Conservation (phyloP, 2,113 vertebrate genomes). For the Scatophagus argus region DNA sequence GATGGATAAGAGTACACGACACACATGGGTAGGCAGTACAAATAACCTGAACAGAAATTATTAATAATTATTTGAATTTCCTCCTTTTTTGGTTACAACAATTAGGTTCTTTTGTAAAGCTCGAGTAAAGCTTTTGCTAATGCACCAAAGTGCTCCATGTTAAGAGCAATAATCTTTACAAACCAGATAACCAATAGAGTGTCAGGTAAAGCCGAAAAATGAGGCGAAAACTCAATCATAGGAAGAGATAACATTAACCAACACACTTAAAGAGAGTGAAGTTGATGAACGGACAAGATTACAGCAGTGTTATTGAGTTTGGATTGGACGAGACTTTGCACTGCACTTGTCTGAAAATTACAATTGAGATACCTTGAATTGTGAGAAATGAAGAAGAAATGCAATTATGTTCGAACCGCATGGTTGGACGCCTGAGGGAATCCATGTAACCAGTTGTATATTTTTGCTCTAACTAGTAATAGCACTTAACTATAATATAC, state of each 20-base stretch:
- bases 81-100: conserved; percentile 64
- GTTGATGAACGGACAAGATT: conserved; percentile 85
- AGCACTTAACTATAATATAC: conserved; percentile 65
- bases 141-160: conserved; percentile 84
- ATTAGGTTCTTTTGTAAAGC: conserved; percentile 73
- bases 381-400: conserved; percentile 75
- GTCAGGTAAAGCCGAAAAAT: conserved; percentile 97
- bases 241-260: conserved; percentile 91
- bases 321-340: conserved; percentile 82
- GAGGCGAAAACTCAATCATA: conserved; percentile 97
- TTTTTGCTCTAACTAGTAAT: conserved; percentile 72
- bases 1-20: conserved; percentile 72
- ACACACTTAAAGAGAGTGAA: conserved; percentile 82
- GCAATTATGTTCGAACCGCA: conserved; percentile 73
- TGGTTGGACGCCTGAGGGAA: conserved; percentile 59
- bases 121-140: conserved; percentile 81
- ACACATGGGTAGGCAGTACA: conserved; percentile 63
- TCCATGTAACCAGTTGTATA: conserved; percentile 75
- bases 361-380: conserved; percentile 73
- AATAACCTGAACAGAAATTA: conserved; percentile 70
- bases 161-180: conserved; percentile 95
- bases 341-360: conserved; percentile 81
- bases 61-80: conserved; percentile 61
- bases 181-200: conserved; percentile 96
- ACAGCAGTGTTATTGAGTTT: conserved; percentile 84